Evolutionary conservation across 37 sponge, comb jelly and placozoan genomes (phyloP).

Genomic region (Halisarca cf. caerulea): DNA sequence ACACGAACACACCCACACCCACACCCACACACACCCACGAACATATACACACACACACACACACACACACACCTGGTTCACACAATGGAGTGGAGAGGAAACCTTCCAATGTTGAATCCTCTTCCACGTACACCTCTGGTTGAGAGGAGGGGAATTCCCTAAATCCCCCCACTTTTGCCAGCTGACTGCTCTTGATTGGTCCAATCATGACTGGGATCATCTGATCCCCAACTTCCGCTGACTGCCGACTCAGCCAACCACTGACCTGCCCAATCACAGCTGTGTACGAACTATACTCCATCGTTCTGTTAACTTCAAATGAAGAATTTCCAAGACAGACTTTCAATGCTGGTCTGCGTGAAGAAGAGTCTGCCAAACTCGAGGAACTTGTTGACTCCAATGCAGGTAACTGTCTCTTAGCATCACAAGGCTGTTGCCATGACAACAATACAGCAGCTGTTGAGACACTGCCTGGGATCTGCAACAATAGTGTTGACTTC

Average conservation of each 20-base stretch:
- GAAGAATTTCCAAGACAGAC: background rate
- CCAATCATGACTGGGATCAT: background rate
- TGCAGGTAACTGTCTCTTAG: no score
- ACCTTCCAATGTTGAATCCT: background rate
- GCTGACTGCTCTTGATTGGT: background rate
- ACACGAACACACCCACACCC: no score
- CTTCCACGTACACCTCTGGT: background rate
- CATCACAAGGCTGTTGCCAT: background rate
- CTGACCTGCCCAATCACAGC: background rate
- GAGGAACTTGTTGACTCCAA: no score
- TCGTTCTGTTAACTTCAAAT: background rate
- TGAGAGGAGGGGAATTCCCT: background rate
- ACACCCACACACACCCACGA: no score
- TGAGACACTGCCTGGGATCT: no score
- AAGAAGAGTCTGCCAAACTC: no score
- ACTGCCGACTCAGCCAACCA: background rate
- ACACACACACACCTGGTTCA: no score
- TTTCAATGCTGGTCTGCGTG: background rate
- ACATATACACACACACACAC: no score
- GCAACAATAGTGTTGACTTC: background rate
- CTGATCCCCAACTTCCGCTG: background rate
- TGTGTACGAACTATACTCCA: background rate
- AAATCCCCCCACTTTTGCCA: background rate
- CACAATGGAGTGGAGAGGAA: background rate
- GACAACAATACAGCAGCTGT: background rate